Evolutionary conservation across 1,140 invertebrate species (phyloP), one percentile per base, ranked within the genome.

Genomic region (Pseudoatta argentina): DNA sequence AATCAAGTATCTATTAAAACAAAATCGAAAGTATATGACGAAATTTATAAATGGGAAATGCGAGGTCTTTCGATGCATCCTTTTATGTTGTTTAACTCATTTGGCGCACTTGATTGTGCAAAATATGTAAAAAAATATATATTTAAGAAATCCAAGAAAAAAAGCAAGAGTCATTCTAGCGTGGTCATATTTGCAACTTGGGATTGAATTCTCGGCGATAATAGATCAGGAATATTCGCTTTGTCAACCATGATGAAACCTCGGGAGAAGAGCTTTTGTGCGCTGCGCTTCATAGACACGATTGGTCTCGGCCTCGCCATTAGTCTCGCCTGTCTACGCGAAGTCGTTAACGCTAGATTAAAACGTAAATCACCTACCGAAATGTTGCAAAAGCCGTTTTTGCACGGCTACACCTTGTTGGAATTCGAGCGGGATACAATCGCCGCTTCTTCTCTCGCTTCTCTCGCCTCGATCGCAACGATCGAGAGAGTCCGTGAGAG

Each of bases 251-350:
- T 61, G 72, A 83, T 83, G 79, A 44, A 69, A 83, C 69, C 79
- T 61, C 55, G 79, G 55, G 53, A 53, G 69, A 64, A 44, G 48
- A 72, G 71, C 53, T 66, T 90, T 90, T 88, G 86, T 91, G 85
- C 82, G 86, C 88, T 86, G 88, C 73, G 82, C 86, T 91, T 91
- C 87, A 91, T 91, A 91, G 90, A 91, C 86, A 79, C 89, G 89
- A 91, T 90, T 83, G 83, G 87, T 88, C 89, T 90, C 86, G 79
- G 78, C 76, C 89, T 91, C 86, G 79, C 85, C 89, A 91, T 91
- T 91, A 88, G 87, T 91, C 87, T 88, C 81, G 82, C 39, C 67
- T 61, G 34, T 76, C 82, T 75, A 85, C 86, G 67, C 66, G 64
- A 73, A 82, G 78, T 87, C 78, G 69, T 87, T 78, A 85, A 85